Base-by-base conservation (phyloP, 2,888 invertebrate genomes). In the Drosophila dives region DNA sequence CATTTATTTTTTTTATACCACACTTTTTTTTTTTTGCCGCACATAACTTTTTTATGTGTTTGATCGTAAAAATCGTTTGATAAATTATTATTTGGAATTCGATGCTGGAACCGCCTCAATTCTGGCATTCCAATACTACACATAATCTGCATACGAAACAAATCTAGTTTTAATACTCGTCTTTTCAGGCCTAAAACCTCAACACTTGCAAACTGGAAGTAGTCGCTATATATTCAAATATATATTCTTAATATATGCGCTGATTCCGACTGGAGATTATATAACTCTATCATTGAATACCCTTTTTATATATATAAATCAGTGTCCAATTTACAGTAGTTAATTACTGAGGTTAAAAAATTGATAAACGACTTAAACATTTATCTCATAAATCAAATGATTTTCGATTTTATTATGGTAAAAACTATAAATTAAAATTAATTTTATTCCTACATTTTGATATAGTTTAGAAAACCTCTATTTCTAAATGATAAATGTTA, bases 31-130 rank as follows among this genome's bases (percentile, higher is more conserved):
- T 58, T 56, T 69, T 63, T 58, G 73, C 60, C 58, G 68, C 65
- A 65, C 87, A 89, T 83, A 89, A 84, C 74, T 81, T 91, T 89
- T 90, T 84, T 89, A 90, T 91, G 83, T 63, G 74, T 50, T 73
- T 72, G 75, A 76, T 87, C 91, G 85, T 90, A 83, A 90, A 83
- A 90, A 80, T 73, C 74, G 81, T 83, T 88, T 91, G 91, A 92
- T 92, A 91, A 91, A 92, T 91, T 91, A 81, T 90, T 84, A 86
- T 91, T 86, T 78, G 83, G 76, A 75, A 79, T 80, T 75, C 58
- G 68, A 50, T 54, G 66, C 61, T 60, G 53, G 53, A 68, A 56
- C 80, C 69, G 64, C 56, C 32, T 26, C 42, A 49, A 40, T n/a
- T 34, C 56, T 48, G 64, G 54, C 64, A 79, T 70, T 70, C 66